Percentiles rank a stretch among this genome's conserved stretches.
Conservation (phyloP, 2,113 vertebrate species). For the Tonatia bakeri region DNA sequence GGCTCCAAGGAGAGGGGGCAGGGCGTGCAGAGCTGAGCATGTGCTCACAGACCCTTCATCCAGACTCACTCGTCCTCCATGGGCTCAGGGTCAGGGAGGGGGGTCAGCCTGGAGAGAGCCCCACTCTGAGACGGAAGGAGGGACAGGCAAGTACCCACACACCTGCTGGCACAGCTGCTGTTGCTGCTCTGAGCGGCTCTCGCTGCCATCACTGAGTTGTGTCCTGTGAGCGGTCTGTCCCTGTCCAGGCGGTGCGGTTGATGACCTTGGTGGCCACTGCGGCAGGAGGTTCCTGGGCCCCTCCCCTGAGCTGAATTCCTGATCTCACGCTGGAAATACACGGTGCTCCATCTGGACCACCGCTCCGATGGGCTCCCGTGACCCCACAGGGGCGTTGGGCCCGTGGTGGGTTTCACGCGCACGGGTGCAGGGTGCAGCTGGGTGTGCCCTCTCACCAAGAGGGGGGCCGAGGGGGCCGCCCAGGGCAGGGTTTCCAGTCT, state of each 20-base stretch:
- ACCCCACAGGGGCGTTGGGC: accelerated
- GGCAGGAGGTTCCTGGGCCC: not conserved
- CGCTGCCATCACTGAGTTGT: accelerated
- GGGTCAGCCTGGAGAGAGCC: not conserved
- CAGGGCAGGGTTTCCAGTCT: not conserved
- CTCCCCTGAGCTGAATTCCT: not conserved
- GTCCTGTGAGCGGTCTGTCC: no score
- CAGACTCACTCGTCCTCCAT: not conserved
- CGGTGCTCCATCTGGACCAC: not conserved
- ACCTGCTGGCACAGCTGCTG: not conserved
- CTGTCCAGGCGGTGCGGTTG: not conserved
- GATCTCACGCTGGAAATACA: not conserved
- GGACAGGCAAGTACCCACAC: not conserved
- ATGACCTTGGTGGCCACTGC: not conserved
- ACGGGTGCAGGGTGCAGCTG: not conserved
- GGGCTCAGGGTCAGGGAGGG: not conserved
- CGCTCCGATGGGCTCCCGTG: not conserved
- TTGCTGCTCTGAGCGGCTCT: not conserved
- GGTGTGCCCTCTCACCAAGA: accelerated
- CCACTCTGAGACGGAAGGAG: not conserved
- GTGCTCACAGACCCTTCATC: not conserved
- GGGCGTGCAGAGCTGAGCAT: not conserved
- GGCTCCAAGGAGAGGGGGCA: not conserved
- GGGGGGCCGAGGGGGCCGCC: accelerated
- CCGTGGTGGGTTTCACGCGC: not conserved